Base-by-base conservation (phyloP, 30 jellyfish, hydroid and myxozoan genomes). In the Haliclystus octoradiatus region DNA sequence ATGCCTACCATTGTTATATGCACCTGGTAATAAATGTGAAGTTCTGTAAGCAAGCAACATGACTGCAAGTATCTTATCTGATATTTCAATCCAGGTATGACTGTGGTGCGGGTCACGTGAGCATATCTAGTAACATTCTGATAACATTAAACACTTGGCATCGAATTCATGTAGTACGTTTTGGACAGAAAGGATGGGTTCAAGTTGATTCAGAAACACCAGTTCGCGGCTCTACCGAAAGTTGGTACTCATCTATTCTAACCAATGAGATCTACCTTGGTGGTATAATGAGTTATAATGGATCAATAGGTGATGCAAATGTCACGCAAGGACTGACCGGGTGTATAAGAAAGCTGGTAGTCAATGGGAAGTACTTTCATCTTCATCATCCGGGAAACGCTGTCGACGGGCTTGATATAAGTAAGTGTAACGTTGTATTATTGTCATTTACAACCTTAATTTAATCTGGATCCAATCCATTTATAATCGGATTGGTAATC, bases 31-130 rank as follows among this genome's bases (percentile, higher is more conserved):
- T n/a, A n/a, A n/a, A n/a, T n/a, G n/a, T n/a, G n/a, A n/a, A n/a
- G n/a, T n/a, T n/a, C n/a, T n/a, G n/a, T n/a, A n/a, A n/a, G n/a
- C n/a, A n/a, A n/a, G n/a, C n/a, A n/a, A n/a, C n/a, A n/a, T n/a
- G n/a, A n/a, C n/a, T n/a, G n/a, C n/a, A n/a, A n/a, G n/a, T n/a
- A n/a, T n/a, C n/a, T n/a, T n/a, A n/a, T n/a, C n/a, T n/a, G n/a
- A n/a, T n/a, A n/a, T n/a, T n/a, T n/a, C n/a, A n/a, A 50, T 60
- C 0, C 63, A 80, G 93, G 66, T 47, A 52, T 15, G 77, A 65
- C 31, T 80, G 85, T 52, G 93, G 93, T 2, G 28, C 84, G 3
- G 93, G 93, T 23, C 66, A 63, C 57, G 51, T 72, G 24, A 73
- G 78, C 15, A 51, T 80, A 1, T 52, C 70, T 67, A 52, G 81